These are phyloP conservation scores for Chrysolina haemoptera DNA, from an alignment of 2,888 invertebrate species.

Conservation along the genomic window DNA sequence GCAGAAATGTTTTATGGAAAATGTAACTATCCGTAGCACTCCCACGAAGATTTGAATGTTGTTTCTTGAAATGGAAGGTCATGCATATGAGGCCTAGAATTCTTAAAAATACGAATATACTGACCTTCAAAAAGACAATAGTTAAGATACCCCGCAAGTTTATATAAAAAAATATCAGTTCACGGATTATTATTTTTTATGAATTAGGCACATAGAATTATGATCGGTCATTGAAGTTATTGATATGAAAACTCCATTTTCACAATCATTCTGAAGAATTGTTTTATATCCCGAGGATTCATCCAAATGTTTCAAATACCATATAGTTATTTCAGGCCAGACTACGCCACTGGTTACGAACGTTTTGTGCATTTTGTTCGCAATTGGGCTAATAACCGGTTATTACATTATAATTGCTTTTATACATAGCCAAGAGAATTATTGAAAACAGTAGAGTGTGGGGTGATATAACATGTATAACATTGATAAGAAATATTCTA, in stretches of 20 bases:
- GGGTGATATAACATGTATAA: constrained; percentile 18
- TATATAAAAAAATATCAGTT: no score
- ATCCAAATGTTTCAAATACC: background rate
- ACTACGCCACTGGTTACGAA: background rate
- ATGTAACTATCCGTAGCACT: no score
- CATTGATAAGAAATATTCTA: constrained; percentile 8
- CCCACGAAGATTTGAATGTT: no score
- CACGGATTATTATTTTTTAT: no score
- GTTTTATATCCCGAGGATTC: background rate
- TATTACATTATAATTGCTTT: constrained; percentile 12
- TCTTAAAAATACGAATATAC: no score
- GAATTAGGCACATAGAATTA: no score
- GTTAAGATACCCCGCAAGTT: no score
- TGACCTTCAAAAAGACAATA: no score
- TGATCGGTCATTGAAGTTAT: no score
- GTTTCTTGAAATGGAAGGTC: no score
- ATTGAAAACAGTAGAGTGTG: constrained; percentile 7
- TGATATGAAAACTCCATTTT: background rate
- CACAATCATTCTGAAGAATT: background rate
- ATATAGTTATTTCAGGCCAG: background rate
- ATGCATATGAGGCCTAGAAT: no score
- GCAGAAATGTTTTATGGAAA: no score
- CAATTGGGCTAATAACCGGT: constrained; percentile 21
- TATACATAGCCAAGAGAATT: background rate
- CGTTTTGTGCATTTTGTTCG: constrained; percentile 13